These are phyloP conservation scores for Hoplias malabaricus DNA, from an alignment of 2,113 vertebrate genomes.

Conservation along the genomic window DNA sequence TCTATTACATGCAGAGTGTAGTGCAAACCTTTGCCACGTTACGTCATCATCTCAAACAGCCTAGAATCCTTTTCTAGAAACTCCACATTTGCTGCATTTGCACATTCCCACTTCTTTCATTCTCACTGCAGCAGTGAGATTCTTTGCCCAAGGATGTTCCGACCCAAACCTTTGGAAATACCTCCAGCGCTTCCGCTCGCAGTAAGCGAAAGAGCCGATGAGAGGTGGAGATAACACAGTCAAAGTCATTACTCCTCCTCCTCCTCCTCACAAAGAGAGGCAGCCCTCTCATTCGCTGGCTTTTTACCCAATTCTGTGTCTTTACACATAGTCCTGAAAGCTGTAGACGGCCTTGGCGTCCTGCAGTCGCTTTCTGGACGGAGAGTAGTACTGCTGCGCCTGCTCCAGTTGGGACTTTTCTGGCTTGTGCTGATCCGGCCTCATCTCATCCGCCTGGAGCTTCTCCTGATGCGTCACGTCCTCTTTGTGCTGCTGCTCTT, in stretches of 20 bases:
- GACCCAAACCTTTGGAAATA: slow-evolving; percentile 57
- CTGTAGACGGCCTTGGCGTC: slow-evolving; percentile 75
- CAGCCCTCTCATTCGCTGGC: slow-evolving; percentile 25
- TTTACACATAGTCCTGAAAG: slow-evolving; percentile 88
- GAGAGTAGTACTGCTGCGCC: slow-evolving; percentile 50
- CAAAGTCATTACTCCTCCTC: slow-evolving; percentile 48
- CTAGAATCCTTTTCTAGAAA: slow-evolving; percentile 22
- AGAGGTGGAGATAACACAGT: slow-evolving; percentile 42
- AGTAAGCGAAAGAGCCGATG: slow-evolving; percentile 43
- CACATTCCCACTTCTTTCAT: background rate
- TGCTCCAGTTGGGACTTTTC: slow-evolving; percentile 35
- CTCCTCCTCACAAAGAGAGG: slow-evolving; percentile 41
- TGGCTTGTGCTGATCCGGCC: slow-evolving; percentile 30
- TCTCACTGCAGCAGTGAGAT: background rate
- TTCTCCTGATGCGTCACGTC: slow-evolving; percentile 4
- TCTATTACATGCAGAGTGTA: background rate
- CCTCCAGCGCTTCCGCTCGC: slow-evolving; percentile 17
- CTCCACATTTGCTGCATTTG: background rate
- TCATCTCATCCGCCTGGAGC: slow-evolving; percentile 37
- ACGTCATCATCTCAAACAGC: slow-evolving; percentile 15
- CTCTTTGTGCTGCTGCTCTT: slow-evolving; percentile 39
- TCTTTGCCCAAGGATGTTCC: slow-evolving; percentile 29
- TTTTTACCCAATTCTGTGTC: background rate
- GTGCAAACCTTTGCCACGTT: slow-evolving; percentile 49
- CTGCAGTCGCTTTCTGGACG: slow-evolving; percentile 57